Base-by-base conservation (phyloP, 2,888 invertebrate species). In the Chrysodeixis includens region DNA sequence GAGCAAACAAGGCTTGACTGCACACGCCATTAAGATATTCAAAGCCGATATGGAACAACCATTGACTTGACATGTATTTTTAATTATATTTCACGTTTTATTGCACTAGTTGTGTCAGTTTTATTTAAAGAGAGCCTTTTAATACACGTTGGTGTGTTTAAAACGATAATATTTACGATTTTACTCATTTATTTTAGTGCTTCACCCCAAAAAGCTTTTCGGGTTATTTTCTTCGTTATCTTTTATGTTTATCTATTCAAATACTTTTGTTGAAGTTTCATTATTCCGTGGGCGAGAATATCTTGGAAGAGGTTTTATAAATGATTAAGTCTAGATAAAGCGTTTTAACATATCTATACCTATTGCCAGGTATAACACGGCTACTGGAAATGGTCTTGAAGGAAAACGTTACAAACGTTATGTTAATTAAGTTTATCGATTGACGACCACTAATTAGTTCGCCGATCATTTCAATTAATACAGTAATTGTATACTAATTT, bases 21-120 rank as follows among this genome's bases (percentile, higher is more conserved):
- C 88, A 86, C 90, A 88, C 87, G 88, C 90, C 83, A 92, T 92
- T 92, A 89, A 92, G 91, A 92, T 92, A 89, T 88, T 86, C 85
- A 74, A 77, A 76, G 76, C 82, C 72, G 91, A 92, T 92, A 92
- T 73, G 76, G 74, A 74, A 70, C 83, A 69, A 81, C 83, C 79
- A 83, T 83, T 69, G 84, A 83, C 84, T 88, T 83, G 85, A 86
- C 86, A 79, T 89, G 86, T 86, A 83, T 75, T 86, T 87, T 86
- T 84, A 85, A 84, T 84, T 85, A 82, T 82, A 76, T 79, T 86
- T 86, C 60, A 73, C 61, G 76, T 79, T 82, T 76, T 73, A 70
- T 64, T 74, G 71, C 71, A 69, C 62, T 63, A 61, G 65, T 54
- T 32, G 77, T 82, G 81, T 81, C 79, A 76, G 66, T 76, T 57